These are phyloP conservation scores for Periophthalmodon schlosseri DNA, from an alignment of 2,113 vertebrate species.

Conservation along the genomic window DNA sequence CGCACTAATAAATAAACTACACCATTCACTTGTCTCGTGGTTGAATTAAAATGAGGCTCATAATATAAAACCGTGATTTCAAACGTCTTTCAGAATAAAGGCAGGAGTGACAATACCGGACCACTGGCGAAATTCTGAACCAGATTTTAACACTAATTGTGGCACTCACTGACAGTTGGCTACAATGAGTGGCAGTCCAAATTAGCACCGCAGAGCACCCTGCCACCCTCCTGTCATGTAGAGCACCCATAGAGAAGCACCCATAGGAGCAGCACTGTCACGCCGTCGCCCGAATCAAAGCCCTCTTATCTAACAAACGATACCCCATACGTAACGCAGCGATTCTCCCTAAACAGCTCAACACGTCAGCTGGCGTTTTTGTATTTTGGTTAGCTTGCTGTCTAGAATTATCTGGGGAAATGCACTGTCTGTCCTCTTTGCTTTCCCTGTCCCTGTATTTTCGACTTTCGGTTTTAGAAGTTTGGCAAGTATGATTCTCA, in stretches of 20 bases:
- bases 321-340: background rate
- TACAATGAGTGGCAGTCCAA: conserved; percentile 4
- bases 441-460: background rate
- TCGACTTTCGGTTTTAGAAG: background rate
- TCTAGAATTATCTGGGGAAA: background rate
- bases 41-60: background rate
- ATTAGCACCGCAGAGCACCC: background rate
- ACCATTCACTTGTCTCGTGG: background rate
- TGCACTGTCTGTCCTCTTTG: conserved; percentile 1
- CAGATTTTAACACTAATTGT: conserved; percentile 27
- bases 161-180: conserved; percentile 16
- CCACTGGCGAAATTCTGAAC: conserved; percentile 7
- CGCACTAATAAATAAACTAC: background rate
- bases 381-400: background rate
- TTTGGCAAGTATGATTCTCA: background rate
- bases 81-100: background rate
- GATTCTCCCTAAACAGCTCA: conserved; percentile 1
- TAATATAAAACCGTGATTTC: background rate
- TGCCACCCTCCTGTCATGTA: background rate
- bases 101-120: conserved; percentile 5
- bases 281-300: background rate
- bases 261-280: conserved; percentile 6
- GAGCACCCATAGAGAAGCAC: background rate
- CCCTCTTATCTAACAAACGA: background rate
- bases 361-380: background rate